These are phyloP conservation scores for Cenopis cana DNA, from an alignment of 2,888 invertebrate species.

Conservation along the genomic window DNA sequence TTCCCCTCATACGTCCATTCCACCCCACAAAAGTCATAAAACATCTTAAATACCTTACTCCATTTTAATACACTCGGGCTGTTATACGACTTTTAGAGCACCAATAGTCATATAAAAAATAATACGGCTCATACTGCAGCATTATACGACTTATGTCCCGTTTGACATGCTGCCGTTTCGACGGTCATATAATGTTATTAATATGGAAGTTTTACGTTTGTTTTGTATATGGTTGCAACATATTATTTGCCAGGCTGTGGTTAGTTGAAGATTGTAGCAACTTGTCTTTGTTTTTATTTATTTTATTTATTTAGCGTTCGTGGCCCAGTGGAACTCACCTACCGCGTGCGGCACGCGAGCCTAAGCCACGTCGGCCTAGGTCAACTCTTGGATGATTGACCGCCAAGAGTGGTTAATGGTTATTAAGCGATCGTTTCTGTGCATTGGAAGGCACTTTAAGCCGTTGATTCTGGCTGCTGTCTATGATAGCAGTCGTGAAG, in stretches of 20 bases:
- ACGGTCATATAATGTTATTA: slow-evolving; percentile 16
- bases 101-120: slow-evolving; percentile 44
- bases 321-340: too few species aligned
- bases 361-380: too few species aligned
- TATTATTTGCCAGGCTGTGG: not conserved
- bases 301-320: too few species aligned
- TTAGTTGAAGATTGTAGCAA: too few species aligned
- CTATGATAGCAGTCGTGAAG: too few species aligned
- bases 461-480: too few species aligned
- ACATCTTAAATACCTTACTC: slow-evolving; percentile 37
- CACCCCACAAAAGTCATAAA: slow-evolving; percentile 17
- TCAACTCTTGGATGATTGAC: too few species aligned
- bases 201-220: slow-evolving; percentile 19
- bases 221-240: not conserved
- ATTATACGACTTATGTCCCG: slow-evolving; percentile 18
- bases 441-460: too few species aligned
- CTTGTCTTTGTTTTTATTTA: too few species aligned
- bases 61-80: slow-evolving; percentile 37
- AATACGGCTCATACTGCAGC: slow-evolving; percentile 31
- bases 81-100: slow-evolving; percentile 33
- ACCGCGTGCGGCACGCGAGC: too few species aligned
- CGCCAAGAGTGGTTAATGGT: too few species aligned
- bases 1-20: not conserved
- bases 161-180: slow-evolving; percentile 22
- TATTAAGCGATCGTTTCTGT: too few species aligned